Percentiles rank a stretch among this genome's conserved stretches.
Conservation (phyloP, 2,797 vertebrate species). For the Danio jaintianensis region DNA sequence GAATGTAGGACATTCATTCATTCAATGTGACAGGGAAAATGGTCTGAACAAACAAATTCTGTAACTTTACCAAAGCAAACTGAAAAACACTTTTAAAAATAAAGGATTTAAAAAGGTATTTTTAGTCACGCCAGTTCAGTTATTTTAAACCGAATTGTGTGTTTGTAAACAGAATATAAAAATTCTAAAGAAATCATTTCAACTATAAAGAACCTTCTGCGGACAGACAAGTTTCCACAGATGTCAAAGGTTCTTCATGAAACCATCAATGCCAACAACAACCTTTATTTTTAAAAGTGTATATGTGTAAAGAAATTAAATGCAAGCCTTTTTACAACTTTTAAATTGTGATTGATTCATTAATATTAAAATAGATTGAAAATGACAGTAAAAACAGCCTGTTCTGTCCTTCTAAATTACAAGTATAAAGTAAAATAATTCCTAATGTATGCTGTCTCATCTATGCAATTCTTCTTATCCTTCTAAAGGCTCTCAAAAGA, state of each 20-base stretch:
- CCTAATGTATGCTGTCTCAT: background rate
- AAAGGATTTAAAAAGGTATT: no score
- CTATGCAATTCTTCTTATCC: background rate
- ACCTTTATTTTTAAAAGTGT: no score
- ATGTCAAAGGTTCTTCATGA: no score
- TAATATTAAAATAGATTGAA: background rate
- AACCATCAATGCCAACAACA: no score
- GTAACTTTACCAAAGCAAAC: background rate
- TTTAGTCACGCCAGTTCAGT: no score
- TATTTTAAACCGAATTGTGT: no score
- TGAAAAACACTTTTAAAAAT: no score
- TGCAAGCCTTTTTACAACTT: background rate
- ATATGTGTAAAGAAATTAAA: background rate
- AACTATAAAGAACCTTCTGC: no score
- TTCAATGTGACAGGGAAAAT: background rate
- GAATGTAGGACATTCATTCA: background rate
- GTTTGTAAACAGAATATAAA: no score
- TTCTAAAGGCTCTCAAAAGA: background rate
- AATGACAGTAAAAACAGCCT: background rate
- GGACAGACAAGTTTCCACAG: no score
- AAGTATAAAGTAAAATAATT: background rate
- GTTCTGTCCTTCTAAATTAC: background rate
- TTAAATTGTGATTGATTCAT: background rate
- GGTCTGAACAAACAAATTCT: background rate
- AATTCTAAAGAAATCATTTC: no score